Evolutionary conservation across 2,113 vertebrate species (phyloP).

Genomic region (Oryzias javanicus): DNA sequence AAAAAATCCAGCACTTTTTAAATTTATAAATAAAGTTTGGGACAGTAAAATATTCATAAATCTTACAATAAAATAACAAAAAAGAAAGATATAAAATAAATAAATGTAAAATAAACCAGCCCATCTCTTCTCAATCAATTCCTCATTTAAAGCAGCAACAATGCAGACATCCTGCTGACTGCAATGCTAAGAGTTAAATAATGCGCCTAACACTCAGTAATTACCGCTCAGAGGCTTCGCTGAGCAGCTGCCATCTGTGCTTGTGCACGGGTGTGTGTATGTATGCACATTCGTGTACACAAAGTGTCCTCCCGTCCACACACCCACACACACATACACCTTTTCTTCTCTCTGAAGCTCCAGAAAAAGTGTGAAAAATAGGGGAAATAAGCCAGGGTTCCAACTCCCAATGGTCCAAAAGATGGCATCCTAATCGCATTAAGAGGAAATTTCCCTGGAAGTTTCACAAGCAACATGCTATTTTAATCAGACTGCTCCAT

Average conservation of each 20-base stretch:
- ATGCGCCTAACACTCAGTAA: constrained; percentile 73
- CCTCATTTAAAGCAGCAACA: constrained; percentile 52
- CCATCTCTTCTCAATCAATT: constrained; percentile 49
- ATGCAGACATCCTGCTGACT: constrained; percentile 63
- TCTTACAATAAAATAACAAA: no score
- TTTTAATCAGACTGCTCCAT: not conserved
- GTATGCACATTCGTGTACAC: constrained; percentile 24
- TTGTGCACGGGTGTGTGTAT: constrained; percentile 28
- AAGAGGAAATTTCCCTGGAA: constrained; percentile 29
- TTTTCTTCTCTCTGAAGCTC: constrained; percentile 50
- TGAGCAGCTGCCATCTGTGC: constrained; percentile 78
- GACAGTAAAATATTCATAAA: no score
- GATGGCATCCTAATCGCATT: constrained; percentile 28
- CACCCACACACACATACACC: not conserved
- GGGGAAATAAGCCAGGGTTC: constrained; percentile 40
- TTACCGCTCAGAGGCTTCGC: constrained; percentile 72
- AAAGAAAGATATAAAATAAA: no score
- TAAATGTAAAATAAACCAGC: no score
- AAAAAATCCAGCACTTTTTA: not conserved
- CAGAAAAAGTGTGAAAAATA: constrained; percentile 52
- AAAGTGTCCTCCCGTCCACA: no score
- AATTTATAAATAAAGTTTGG: no score
- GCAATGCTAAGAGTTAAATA: constrained; percentile 75
- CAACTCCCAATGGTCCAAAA: constrained; percentile 30
- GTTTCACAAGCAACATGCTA: constrained; percentile 12